A percentile compares a stretch with the other conserved stretches of the same genome.
These are phyloP conservation scores for Porphyrio hochstetteri DNA, from an alignment of 2,113 vertebrate species.

Conservation along the genomic window DNA sequence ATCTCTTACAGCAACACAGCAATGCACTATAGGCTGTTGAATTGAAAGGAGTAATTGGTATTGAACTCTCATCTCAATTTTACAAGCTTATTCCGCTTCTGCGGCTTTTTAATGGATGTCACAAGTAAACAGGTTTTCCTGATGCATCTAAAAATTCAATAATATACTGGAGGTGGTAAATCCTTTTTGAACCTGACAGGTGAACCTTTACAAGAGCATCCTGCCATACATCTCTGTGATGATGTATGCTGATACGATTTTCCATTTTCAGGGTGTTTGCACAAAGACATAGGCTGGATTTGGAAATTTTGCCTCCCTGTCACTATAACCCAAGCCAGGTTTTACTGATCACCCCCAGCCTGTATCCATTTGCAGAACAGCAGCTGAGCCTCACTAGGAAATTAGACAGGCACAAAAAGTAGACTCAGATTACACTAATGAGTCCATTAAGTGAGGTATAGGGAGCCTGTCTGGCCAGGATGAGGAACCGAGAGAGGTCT, in stretches of 20 bases:
- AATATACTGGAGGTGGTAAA: background rate
- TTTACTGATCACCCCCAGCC: background rate
- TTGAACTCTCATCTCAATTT: background rate
- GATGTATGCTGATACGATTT: background rate
- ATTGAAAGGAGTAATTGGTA: background rate
- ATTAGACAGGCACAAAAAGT: conserved; percentile 31
- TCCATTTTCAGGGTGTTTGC: background rate
- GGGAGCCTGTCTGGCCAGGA: conserved; percentile 38
- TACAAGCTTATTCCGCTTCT: background rate
- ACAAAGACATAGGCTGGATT: background rate
- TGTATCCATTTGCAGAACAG: conserved; percentile 35
- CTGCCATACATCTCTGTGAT: background rate
- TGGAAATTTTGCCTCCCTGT: background rate
- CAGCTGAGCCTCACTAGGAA: conserved; percentile 39
- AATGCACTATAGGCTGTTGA: background rate
- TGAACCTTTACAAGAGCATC: background rate
- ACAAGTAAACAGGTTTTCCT: background rate
- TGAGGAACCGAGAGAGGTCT: background rate
- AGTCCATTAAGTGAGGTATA: conserved; percentile 40
- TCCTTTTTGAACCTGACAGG: background rate
- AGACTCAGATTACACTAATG: conserved; percentile 59
- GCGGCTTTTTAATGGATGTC: background rate
- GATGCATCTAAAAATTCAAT: background rate
- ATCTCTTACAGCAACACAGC: background rate
- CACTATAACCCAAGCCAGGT: background rate